These are phyloP conservation scores for Adelosebastes latens DNA, from an alignment of 2,797 vertebrate species.

Conservation along the genomic window DNA sequence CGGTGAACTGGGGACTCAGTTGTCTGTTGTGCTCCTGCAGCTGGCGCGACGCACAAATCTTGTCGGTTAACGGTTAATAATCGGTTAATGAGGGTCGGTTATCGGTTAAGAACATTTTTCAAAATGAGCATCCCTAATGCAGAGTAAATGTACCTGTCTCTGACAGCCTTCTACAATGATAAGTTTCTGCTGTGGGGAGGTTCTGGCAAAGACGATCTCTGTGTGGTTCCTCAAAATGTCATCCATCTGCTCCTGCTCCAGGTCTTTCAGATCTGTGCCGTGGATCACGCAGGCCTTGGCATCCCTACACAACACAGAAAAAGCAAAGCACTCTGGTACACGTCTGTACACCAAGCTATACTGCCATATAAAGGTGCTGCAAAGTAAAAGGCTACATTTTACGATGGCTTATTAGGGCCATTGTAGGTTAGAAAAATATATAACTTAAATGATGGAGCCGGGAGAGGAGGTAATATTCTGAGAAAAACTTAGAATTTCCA, in stretches of 20 bases:
- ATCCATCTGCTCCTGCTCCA: slow-evolving; percentile 88
- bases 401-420: not conserved
- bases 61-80: too few relatives aligned
- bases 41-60: too few relatives aligned
- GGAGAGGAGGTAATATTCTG: not conserved
- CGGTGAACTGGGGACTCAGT: too few relatives aligned
- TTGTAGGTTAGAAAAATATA: not conserved
- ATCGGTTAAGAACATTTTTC: too few relatives aligned
- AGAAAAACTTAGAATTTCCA: not conserved
- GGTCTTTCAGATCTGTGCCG: slow-evolving; percentile 91
- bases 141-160: slow-evolving; percentile 83
- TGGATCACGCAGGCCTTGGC: slow-evolving; percentile 95
- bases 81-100: too few relatives aligned
- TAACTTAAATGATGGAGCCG: not conserved
- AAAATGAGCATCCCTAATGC: too few relatives aligned
- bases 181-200: slow-evolving; percentile 92
- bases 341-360: not conserved
- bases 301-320: slow-evolving; percentile 78
- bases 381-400: not conserved
- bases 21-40: too few relatives aligned
- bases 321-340: not conserved
- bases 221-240: slow-evolving; percentile 94
- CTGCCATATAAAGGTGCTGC: not conserved
- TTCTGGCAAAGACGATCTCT: slow-evolving; percentile 93
- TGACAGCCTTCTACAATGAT: slow-evolving; percentile 94